A percentile compares a stretch with the other conserved stretches of the same genome.
Evolutionary conservation across 2,888 invertebrate genomes (phyloP).

Genomic region (Epicampocera succincta): DNA sequence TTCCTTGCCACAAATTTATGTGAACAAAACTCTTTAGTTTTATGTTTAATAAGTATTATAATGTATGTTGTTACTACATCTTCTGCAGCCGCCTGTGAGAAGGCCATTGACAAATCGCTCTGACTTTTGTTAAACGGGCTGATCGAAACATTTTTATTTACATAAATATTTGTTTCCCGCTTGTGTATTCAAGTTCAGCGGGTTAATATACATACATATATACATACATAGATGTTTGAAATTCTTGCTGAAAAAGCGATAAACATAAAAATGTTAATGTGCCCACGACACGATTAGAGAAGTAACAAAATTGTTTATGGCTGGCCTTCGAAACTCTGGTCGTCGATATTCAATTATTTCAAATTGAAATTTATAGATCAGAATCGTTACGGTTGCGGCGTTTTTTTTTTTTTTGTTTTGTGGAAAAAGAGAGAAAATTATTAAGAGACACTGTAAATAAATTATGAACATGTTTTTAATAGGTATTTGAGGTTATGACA

Average conservation of each 20-base stretch:
- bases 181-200: conserved; percentile 39
- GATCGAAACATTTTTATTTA: no score
- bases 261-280: not conserved
- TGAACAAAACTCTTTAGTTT: no score
- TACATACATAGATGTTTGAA: conserved; percentile 32
- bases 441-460: not conserved
- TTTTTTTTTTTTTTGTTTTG: no score
- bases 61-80: no score
- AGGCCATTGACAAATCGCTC: no score
- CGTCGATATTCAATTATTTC: conserved; percentile 41
- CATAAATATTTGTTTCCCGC: not conserved
- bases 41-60: no score
- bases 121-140: no score
- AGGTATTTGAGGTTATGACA: no score
- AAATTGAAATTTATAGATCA: conserved; percentile 41
- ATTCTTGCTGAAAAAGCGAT: conserved; percentile 2
- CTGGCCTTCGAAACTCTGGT: conserved; percentile 62
- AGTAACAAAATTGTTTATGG: conserved; percentile 30
- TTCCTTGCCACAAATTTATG: no score
- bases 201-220: no score
- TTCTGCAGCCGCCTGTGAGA: no score
- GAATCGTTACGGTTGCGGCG: conserved; percentile 5
- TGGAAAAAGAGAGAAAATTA: conserved; percentile 1
- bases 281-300: not conserved
- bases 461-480: no score